Base-by-base conservation (phyloP, 2,888 invertebrate genomes). In the Capitulum mitella region DNA sequence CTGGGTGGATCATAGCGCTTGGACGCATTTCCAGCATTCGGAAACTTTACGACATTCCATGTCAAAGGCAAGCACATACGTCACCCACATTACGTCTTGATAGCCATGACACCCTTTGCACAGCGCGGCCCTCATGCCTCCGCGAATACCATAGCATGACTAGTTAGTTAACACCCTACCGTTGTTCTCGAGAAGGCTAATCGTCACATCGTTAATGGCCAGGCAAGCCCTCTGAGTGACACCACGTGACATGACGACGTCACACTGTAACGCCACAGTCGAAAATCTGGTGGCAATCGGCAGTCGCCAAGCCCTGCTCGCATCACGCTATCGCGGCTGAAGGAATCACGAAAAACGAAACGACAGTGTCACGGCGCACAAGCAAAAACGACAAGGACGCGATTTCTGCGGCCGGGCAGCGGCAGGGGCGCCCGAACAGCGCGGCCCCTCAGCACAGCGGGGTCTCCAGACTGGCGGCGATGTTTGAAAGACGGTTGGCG, bases 401-500 rank as follows among this genome's bases (percentile, higher is more conserved):
- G n/a, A n/a, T n/a, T n/a, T n/a, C n/a, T n/a, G n/a, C n/a, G n/a
- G n/a, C n/a, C n/a, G n/a, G n/a, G n/a, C n/a, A n/a, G n/a, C n/a
- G n/a, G n/a, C n/a, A n/a, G n/a, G n/a, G n/a, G n/a, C n/a, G n/a
- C n/a, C n/a, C n/a, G n/a, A n/a, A n/a, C n/a, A n/a, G n/a, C n/a
- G n/a, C n/a, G n/a, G n/a, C n/a, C 22, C 2, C 37, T 70, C 70
- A 70, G 70, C 70, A 70, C 2, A 70, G 37, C 8, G 40, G 37
- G 3, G 40, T 70, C 40, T 70, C 70, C 2, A 70, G 22, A 26
- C 70, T 70, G 70, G 70, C 70, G 26, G 70, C 70, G 8, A 70
- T 70, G 70, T 70, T 70, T 40, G 70, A 70, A 40, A 70, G 70
- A 40, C 70, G 70, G 37, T 34, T 40, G 26, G 70, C 37, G 40